Conservation (phyloP, 2,797 vertebrate species). For the Acanthis flammea region DNA sequence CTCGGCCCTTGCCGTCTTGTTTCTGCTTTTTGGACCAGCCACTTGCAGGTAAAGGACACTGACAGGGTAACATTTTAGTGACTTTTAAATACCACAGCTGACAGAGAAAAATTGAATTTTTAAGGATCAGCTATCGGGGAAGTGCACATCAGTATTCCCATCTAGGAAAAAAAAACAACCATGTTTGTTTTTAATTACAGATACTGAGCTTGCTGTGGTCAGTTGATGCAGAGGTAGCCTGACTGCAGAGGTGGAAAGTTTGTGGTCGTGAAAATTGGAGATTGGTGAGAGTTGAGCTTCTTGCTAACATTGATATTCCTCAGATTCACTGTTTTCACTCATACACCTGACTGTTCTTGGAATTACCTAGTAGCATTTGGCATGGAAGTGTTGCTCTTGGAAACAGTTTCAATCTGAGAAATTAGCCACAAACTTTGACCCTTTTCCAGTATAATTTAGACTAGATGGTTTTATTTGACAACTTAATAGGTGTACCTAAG, state of each 20-base stretch:
- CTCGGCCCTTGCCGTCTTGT: neutral
- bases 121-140: neutral
- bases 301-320: neutral
- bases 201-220: neutral
- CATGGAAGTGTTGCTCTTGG: neutral
- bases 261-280: neutral
- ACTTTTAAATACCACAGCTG: neutral
- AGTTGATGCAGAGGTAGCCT: neutral
- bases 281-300: neutral
- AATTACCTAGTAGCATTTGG: neutral
- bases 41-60: neutral
- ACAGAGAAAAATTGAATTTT: neutral
- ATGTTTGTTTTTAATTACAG: neutral
- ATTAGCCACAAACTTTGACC: neutral
- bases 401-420: neutral
- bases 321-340: neutral
- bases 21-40: neutral
- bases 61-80: neutral
- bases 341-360: neutral
- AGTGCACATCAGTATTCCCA: neutral
- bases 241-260: neutral
- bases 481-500: neutral
- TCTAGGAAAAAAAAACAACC: neutral
- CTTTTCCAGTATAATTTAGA: neutral
- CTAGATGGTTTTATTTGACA: slow-evolving; percentile 6